Conservation (phyloP, 2,888 invertebrate genomes). For the Boloria euphrosyne region DNA sequence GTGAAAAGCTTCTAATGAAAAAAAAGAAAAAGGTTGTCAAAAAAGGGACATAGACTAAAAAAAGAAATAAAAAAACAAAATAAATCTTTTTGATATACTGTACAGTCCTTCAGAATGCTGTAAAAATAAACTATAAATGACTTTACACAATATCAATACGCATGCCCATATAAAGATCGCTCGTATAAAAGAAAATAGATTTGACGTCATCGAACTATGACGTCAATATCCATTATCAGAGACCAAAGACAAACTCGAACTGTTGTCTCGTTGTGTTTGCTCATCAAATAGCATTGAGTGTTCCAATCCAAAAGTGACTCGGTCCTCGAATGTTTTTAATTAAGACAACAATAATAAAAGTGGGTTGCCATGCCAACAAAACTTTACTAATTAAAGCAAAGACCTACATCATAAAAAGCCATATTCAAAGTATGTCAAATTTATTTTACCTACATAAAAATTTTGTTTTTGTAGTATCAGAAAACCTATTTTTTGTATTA, state of each 20-base stretch:
- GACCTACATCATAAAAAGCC: not conserved
- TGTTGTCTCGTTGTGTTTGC: constrained; percentile 14
- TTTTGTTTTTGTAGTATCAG: too few species aligned
- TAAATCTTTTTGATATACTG: too few species aligned
- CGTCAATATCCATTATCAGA: constrained; percentile 21
- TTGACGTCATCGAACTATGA: constrained; percentile 24
- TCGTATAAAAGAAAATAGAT: constrained; percentile 13
- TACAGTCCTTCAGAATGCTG: too few species aligned
- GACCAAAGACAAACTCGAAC: constrained; percentile 11
- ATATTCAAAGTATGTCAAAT: too few species aligned
- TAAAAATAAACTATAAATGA: too few species aligned
- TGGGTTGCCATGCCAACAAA: not conserved
- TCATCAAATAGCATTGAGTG: constrained; percentile 6
- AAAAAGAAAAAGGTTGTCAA: too few species aligned
- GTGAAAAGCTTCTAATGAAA: too few species aligned
- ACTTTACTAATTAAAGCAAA: constrained; percentile 5
- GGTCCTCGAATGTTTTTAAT: constrained; percentile 11
- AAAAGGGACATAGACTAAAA: too few species aligned
- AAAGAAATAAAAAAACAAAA: too few species aligned
- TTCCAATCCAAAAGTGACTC: not conserved
- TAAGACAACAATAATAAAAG: not conserved
- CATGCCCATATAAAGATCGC: constrained; percentile 7
- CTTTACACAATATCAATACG: too few species aligned
- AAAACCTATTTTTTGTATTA: too few species aligned
- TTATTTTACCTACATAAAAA: too few species aligned